Percentiles rank a stretch among this genome's conserved stretches.
These are phyloP conservation scores for Semicossyphus pulcher DNA, from an alignment of 2,113 vertebrate species.

Conservation along the genomic window DNA sequence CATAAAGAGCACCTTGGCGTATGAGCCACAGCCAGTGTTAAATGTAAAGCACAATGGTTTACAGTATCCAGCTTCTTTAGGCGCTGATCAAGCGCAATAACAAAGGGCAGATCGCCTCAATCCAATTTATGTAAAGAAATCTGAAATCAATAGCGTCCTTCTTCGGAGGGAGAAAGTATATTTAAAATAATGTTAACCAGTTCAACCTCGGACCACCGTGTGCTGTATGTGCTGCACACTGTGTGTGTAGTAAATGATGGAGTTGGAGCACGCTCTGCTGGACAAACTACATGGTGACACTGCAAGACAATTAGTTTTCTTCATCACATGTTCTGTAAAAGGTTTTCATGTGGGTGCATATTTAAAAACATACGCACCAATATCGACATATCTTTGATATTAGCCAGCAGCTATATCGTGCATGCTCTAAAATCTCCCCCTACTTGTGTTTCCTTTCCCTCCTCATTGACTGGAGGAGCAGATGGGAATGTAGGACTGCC, in stretches of 20 bases:
- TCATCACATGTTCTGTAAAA: not conserved
- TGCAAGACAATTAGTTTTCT: too few species aligned
- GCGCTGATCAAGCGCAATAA: too few species aligned
- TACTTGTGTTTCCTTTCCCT: slow-evolving; percentile 22
- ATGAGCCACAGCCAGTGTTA: too few species aligned
- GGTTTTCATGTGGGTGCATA: too few species aligned
- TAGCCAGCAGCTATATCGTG: not conserved
- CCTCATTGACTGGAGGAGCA: slow-evolving; percentile 11
- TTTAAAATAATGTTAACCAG: not conserved
- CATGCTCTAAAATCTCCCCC: not conserved
- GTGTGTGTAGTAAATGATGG: too few species aligned
- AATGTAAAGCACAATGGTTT: too few species aligned
- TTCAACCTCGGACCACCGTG: not conserved
- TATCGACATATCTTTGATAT: not conserved
- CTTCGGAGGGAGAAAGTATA: too few species aligned
- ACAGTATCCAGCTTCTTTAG: too few species aligned
- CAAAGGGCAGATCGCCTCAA: too few species aligned
- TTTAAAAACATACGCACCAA: not conserved
- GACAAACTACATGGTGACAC: not conserved
- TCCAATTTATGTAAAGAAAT: too few species aligned
- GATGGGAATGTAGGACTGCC: slow-evolving; percentile 28
- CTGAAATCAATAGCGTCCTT: too few species aligned
- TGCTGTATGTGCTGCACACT: not conserved
- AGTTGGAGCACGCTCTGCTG: not conserved
- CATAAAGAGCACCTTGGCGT: too few species aligned